Conservation (phyloP, 1,140 invertebrate genomes). For the Cyclargus thomasi region DNA sequence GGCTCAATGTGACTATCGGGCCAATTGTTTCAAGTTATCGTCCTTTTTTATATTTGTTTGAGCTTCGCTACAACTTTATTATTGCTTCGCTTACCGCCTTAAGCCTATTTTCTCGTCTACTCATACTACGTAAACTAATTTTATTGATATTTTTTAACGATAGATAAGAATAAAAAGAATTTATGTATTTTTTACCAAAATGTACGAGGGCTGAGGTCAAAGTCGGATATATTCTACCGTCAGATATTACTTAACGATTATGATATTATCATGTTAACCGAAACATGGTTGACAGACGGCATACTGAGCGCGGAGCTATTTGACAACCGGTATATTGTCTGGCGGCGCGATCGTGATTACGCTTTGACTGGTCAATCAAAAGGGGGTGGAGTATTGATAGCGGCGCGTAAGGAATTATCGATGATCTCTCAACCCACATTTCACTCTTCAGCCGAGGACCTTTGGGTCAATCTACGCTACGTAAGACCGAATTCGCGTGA, state of each 20-base stretch:
- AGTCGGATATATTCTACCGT: not conserved
- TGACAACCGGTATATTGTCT: slow-evolving; percentile 27
- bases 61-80: not conserved
- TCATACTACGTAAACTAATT: too few relatives aligned
- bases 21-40: too few relatives aligned
- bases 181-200: slow-evolving; percentile 15
- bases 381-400: slow-evolving; percentile 23
- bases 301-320: slow-evolving; percentile 28
- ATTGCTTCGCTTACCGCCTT: too few relatives aligned
- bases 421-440: not conserved
- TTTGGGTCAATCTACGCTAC: not conserved
- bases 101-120: too few relatives aligned
- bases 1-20: too few relatives aligned
- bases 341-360: slow-evolving; percentile 32
- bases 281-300: slow-evolving; percentile 28
- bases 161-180: not conserved
- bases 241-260: slow-evolving; percentile 18
- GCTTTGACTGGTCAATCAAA: slow-evolving; percentile 22
- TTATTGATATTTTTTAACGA: too few relatives aligned
- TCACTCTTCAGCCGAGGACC: not conserved
- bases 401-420: not conserved
- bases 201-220: not conserved
- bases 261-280: slow-evolving; percentile 31
- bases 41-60: not conserved
- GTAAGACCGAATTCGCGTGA: not conserved